Conservation (phyloP, 2,797 vertebrate genomes). For the Paramormyrops hopkinsi region DNA sequence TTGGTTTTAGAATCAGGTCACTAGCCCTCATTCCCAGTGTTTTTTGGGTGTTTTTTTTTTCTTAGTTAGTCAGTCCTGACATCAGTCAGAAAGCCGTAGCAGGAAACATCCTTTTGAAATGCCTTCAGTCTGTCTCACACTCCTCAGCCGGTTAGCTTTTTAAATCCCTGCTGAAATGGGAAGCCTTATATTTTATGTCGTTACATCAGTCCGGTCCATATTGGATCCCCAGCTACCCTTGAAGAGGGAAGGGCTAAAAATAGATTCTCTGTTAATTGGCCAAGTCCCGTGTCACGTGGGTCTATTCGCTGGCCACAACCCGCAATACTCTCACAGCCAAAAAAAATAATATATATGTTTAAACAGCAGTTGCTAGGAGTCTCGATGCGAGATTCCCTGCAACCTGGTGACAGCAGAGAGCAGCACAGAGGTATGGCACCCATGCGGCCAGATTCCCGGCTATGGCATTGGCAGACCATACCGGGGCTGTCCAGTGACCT, state of each 20-base stretch:
- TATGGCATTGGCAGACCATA: conserved; percentile 19
- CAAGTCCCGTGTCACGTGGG: neutral
- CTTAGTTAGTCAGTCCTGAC: neutral
- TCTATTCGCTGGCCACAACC: neutral
- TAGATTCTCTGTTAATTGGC: neutral
- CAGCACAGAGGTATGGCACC: neutral
- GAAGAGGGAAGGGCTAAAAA: neutral
- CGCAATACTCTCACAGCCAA: neutral
- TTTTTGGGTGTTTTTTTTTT: neutral
- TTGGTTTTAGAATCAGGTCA: neutral
- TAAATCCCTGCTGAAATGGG: neutral
- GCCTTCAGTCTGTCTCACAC: neutral
- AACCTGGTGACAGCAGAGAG: neutral
- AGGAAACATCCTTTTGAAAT: neutral
- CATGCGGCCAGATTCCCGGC: neutral
- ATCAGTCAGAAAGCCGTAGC: neutral
- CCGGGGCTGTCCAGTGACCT: conserved; percentile 64
- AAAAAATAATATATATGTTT: neutral
- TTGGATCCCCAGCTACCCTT: neutral
- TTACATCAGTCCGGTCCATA: neutral
- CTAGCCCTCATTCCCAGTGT: neutral
- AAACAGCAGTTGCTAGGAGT: neutral
- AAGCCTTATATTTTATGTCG: neutral
- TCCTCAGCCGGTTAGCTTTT: neutral
- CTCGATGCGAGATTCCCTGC: neutral